phyloP scores from a whole-genome alignment of 2,888 invertebrate genomes.

The Polydrusus tereticollis region DNA sequence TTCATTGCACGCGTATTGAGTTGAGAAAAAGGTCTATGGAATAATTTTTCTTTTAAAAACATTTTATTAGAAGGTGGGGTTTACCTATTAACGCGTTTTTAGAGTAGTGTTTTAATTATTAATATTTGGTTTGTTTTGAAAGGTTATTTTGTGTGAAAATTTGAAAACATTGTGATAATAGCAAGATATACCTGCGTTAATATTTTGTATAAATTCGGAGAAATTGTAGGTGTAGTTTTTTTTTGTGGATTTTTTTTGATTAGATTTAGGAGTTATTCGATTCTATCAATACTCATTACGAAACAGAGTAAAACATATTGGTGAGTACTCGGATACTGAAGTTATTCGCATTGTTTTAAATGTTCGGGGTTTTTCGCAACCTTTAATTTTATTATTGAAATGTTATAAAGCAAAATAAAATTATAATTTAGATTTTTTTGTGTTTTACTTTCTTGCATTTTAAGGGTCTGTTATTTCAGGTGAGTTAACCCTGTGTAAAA shows the following conservation, averaged over 20 bases:
- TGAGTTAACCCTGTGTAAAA: too few species aligned
- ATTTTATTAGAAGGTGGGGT: too few species aligned
- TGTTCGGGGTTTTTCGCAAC: neutral
- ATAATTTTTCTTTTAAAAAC: neutral
- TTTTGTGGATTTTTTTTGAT: neutral
- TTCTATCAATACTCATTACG: neutral
- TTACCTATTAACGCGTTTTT: too few species aligned
- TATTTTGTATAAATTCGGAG: neutral
- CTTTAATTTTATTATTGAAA: neutral
- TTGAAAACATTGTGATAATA: constrained; percentile 14
- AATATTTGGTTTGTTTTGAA: neutral
- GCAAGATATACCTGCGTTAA: constrained; percentile 3
- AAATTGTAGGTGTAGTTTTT: neutral
- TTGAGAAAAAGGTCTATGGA: too few species aligned
- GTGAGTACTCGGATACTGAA: neutral
- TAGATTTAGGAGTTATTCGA: neutral
- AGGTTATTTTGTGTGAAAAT: constrained; percentile 2
- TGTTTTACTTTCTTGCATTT: neutral
- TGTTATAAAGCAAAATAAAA: neutral
- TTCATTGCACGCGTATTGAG: too few species aligned
- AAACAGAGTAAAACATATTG: neutral
- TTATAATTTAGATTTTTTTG: neutral
- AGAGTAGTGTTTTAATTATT: neutral
- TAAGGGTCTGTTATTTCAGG: neutral
- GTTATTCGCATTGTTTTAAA: neutral